These are phyloP conservation scores for Cebus imitator DNA, from an alignment of 2,113 vertebrate species.

Conservation along the genomic window DNA sequence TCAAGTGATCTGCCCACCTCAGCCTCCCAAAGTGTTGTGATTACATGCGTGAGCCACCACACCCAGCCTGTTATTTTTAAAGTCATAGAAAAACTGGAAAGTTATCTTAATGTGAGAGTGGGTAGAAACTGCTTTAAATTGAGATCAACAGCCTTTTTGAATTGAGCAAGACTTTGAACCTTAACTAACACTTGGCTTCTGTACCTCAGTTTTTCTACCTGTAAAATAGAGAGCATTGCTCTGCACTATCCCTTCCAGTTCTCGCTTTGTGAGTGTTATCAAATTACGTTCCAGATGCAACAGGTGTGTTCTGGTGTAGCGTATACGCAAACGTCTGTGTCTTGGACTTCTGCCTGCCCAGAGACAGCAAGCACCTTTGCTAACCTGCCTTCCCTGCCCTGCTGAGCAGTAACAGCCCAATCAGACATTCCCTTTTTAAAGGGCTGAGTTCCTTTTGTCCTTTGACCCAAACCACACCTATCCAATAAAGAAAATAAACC, in stretches of 20 bases:
- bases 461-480: slow-evolving; percentile 9
- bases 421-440: background rate
- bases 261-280: background rate
- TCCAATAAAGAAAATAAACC: background rate
- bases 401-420: too few species aligned
- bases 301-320: background rate
- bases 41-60: too few species aligned
- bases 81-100: background rate
- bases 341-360: background rate
- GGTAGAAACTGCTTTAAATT: background rate
- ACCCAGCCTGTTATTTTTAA: background rate
- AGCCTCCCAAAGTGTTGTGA: too few species aligned
- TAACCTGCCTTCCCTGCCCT: too few species aligned
- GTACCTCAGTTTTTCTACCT: background rate
- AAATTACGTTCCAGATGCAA: background rate
- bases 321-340: too few species aligned
- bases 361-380: background rate
- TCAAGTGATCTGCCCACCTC: too few species aligned
- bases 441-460: background rate
- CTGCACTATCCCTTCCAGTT: background rate
- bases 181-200: background rate
- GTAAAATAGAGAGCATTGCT: background rate
- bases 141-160: background rate
- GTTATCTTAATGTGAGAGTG: background rate
- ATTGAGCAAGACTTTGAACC: background rate